Percentiles rank a stretch among this genome's conserved stretches.
Conservation (phyloP, 2,113 vertebrate genomes). For the Chunga burmeisteri region DNA sequence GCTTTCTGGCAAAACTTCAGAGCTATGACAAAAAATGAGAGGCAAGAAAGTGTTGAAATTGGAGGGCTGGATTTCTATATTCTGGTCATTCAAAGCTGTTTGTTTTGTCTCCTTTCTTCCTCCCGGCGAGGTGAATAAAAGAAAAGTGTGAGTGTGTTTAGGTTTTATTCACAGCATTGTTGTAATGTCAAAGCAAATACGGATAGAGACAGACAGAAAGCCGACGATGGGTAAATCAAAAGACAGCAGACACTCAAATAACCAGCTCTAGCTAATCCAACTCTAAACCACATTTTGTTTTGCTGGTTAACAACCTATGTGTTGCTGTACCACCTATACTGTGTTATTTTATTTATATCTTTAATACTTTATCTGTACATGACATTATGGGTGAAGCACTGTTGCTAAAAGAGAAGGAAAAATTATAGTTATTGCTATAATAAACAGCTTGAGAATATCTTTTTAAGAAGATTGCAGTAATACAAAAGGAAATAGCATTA, state of each 20-base stretch:
- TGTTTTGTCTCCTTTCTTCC: neutral
- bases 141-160: constrained; percentile 12
- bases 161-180: constrained; percentile 35
- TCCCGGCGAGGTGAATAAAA: constrained; percentile 2
- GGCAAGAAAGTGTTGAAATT: neutral
- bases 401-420: constrained; percentile 71
- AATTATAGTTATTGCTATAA: constrained; percentile 70
- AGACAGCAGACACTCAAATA: neutral
- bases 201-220: neutral
- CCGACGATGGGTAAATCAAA: neutral
- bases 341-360: constrained; percentile 59
- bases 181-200: neutral
- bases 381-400: constrained; percentile 43
- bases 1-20: constrained; percentile 38
- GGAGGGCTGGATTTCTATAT: neutral
- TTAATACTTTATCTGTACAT: constrained; percentile 61
- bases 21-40: neutral
- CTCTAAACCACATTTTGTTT: neutral
- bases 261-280: neutral
- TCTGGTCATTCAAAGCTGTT: neutral
- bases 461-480: constrained; percentile 62
- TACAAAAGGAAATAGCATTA: constrained; percentile 59
- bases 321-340: neutral
- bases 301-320: neutral
- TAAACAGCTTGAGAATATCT: constrained; percentile 72